Conservation (phyloP, 2,888 invertebrate species). For the Seira sanloemensis region DNA sequence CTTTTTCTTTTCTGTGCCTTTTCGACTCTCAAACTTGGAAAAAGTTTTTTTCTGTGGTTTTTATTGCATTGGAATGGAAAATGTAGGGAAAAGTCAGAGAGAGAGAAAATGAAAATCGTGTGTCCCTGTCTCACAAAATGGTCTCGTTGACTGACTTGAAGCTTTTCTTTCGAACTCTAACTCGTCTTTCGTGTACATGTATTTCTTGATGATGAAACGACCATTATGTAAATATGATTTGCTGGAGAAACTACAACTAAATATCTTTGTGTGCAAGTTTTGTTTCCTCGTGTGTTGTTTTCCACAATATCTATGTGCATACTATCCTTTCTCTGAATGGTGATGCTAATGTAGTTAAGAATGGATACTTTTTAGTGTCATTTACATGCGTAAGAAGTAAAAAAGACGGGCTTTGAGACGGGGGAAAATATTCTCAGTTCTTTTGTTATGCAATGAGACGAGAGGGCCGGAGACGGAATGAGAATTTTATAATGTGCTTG, state of each 20-base stretch:
- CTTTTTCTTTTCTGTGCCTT: not conserved
- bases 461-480: not conserved
- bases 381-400: constrained; percentile 59
- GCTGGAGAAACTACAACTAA: constrained; percentile 49
- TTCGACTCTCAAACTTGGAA: not conserved
- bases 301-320: no score
- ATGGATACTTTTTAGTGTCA: constrained; percentile 51
- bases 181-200: not conserved
- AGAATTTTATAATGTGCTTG: not conserved
- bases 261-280: constrained; percentile 18
- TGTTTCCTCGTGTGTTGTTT: constrained; percentile 34
- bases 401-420: not conserved
- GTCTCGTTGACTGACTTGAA: not conserved
- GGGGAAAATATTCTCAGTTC: constrained; percentile 29
- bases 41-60: constrained; percentile 5
- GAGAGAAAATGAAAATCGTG: constrained; percentile 8
- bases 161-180: constrained; percentile 18
- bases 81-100: not conserved
- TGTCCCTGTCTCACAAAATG: constrained; percentile 3
- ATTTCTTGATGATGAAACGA: constrained; percentile 37
- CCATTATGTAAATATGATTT: constrained; percentile 67
- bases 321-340: not conserved
- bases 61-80: constrained; percentile 5
- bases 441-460: constrained; percentile 58
- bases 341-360: constrained; percentile 41